phyloP scores from a whole-genome alignment of 2,797 vertebrate species.

The Halcyon leucocephala region DNA sequence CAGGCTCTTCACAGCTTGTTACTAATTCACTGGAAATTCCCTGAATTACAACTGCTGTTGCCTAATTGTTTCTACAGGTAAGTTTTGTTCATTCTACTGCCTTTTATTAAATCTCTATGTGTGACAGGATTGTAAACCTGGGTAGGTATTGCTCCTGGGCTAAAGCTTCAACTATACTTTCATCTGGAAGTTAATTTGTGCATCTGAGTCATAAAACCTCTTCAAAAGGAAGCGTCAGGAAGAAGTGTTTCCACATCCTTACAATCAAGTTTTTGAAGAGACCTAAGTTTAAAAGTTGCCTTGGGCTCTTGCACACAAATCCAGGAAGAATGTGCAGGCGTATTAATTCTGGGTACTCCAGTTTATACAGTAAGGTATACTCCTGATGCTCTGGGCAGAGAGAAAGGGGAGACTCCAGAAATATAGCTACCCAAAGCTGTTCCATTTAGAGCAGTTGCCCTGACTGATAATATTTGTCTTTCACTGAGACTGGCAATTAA shows the following conservation, averaged over 20 bases:
- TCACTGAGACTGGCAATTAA: background rate
- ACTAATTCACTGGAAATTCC: slow-evolving; percentile 52
- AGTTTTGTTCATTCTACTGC: slow-evolving; percentile 35
- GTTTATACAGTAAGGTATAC: background rate
- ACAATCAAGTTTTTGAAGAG: background rate
- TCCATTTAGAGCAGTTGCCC: background rate
- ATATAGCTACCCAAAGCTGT: background rate
- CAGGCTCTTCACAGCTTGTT: slow-evolving; percentile 38
- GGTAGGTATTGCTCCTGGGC: slow-evolving; percentile 38
- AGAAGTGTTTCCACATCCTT: background rate
- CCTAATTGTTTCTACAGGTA: slow-evolving; percentile 36
- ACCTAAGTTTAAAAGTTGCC: background rate
- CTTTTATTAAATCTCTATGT: background rate
- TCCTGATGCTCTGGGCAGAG: background rate
- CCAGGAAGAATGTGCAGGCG: background rate
- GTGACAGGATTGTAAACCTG: slow-evolving; percentile 2
- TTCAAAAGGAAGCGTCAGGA: background rate
- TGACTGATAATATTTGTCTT: background rate
- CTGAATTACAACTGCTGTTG: background rate
- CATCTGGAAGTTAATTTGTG: slow-evolving; percentile 34
- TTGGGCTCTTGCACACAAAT: background rate
- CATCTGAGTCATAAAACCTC: slow-evolving; percentile 19
- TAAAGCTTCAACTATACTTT: slow-evolving; percentile 12
- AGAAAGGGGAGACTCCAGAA: background rate
- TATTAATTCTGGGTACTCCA: background rate